phyloP scores from a whole-genome alignment of 2,797 vertebrate genomes.

The Poeciliopsis presidionis region DNA sequence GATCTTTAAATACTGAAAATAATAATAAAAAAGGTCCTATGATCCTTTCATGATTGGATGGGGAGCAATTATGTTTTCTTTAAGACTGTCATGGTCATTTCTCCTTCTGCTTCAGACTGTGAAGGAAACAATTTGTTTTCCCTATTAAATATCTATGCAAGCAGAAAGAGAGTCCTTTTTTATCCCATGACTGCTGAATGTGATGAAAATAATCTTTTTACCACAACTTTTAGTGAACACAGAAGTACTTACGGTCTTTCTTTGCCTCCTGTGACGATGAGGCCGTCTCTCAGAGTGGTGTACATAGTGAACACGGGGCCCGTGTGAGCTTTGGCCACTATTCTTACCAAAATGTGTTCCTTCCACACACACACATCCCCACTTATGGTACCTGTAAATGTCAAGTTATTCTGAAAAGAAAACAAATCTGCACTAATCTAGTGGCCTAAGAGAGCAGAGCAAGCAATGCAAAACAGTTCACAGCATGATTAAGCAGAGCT shows the following conservation, averaged over 20 bases:
- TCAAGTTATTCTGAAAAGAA: constrained; percentile 99
- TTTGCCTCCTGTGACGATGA: constrained; percentile 98
- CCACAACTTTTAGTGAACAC: not conserved
- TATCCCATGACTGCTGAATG: not conserved
- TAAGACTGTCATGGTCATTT: not conserved
- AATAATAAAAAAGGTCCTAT: not conserved
- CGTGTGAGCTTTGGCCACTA: constrained; percentile 97
- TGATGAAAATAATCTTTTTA: not conserved
- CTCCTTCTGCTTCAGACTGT: not conserved
- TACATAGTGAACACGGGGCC: constrained; percentile 99
- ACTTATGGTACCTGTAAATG: constrained; percentile 99
- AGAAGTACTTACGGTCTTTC: constrained; percentile 91
- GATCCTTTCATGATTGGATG: not conserved
- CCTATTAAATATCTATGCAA: not conserved
- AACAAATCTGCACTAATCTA: constrained; percentile 89
- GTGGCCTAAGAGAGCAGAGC: constrained; percentile 82
- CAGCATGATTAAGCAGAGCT: constrained; percentile 52
- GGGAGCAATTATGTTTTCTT: not conserved
- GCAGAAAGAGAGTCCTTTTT: not conserved
- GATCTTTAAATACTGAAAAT: not conserved
- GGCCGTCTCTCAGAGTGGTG: constrained; percentile 94
- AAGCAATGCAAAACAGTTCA: constrained; percentile 73
- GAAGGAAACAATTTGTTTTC: not conserved
- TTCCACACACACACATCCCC: constrained; percentile 99
- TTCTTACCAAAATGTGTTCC: constrained; percentile 93